A percentile compares a stretch with the other conserved stretches of the same genome.
phyloP scores from a whole-genome alignment of 2,113 vertebrate genomes.

The Leptobrachium ailaonicum region DNA sequence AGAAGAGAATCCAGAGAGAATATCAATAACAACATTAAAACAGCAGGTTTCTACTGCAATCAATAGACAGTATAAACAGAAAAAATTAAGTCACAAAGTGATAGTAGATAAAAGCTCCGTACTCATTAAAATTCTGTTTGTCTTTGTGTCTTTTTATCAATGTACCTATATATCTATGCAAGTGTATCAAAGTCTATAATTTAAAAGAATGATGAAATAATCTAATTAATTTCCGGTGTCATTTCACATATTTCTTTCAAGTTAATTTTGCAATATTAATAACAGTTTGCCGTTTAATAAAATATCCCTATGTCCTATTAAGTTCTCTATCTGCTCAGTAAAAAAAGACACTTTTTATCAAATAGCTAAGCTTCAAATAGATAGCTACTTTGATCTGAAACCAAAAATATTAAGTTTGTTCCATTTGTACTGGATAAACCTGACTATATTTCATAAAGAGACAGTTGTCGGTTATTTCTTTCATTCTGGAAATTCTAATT shows the following conservation, averaged over 20 bases:
- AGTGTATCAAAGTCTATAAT: conserved; percentile 87
- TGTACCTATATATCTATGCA: conserved; percentile 89
- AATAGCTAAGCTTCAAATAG: conserved; percentile 79
- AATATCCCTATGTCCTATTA: conserved; percentile 82
- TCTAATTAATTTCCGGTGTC: conserved; percentile 84
- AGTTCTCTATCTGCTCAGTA: conserved; percentile 75
- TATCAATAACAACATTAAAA: conserved; percentile 91
- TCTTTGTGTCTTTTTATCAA: conserved; percentile 91
- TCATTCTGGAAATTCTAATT: conserved; percentile 59
- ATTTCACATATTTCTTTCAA: conserved; percentile 82
- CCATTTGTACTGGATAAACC: conserved; percentile 74
- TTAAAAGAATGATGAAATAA: conserved; percentile 89
- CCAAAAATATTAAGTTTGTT: conserved; percentile 72
- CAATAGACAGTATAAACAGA: conserved; percentile 86
- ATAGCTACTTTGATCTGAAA: conserved; percentile 76
- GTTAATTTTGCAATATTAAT: conserved; percentile 80
- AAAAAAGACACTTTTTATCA: conserved; percentile 73
- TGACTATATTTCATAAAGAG: conserved; percentile 63
- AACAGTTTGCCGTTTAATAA: conserved; percentile 81
- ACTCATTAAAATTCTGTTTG: conserved; percentile 96
- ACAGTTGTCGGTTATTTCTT: conserved; percentile 61
- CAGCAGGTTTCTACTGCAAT: conserved; percentile 87
- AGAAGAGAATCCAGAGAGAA: conserved; percentile 84
- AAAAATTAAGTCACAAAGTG: conserved; percentile 86
- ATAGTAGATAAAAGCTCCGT: conserved; percentile 86